Conservation (phyloP, 2,113 vertebrate genomes). For the Cephalophus harveyi region DNA sequence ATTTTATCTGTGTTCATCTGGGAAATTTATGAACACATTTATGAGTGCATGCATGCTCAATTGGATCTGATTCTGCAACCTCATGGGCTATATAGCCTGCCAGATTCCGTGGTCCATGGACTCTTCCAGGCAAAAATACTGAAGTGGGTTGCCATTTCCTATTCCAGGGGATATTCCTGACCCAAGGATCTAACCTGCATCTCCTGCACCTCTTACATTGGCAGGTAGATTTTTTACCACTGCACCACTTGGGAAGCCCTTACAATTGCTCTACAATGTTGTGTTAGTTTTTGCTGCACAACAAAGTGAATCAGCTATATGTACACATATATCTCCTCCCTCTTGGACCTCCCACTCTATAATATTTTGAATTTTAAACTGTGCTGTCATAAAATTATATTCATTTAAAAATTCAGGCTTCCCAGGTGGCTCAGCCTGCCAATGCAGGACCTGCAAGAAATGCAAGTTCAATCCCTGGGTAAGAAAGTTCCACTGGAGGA, state of each 20-base stretch:
- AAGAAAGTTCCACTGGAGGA: neutral
- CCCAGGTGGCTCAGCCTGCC: neutral
- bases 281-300: neutral
- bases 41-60: neutral
- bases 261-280: neutral
- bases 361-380: neutral
- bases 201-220: neutral
- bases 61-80: neutral
- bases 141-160: neutral
- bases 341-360: neutral
- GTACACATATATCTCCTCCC: neutral
- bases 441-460: neutral
- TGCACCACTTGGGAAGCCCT: neutral
- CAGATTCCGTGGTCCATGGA: neutral
- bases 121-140: neutral
- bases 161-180: neutral
- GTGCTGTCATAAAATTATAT: neutral
- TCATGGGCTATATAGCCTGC: neutral
- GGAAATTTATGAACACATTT: neutral
- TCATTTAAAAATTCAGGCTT: neutral
- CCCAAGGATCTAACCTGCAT: neutral
- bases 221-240: neutral
- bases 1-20: neutral
- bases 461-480: neutral
- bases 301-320: neutral